These are phyloP conservation scores for Proisotoma minuta DNA, from an alignment of 2,888 invertebrate species.

Conservation along the genomic window DNA sequence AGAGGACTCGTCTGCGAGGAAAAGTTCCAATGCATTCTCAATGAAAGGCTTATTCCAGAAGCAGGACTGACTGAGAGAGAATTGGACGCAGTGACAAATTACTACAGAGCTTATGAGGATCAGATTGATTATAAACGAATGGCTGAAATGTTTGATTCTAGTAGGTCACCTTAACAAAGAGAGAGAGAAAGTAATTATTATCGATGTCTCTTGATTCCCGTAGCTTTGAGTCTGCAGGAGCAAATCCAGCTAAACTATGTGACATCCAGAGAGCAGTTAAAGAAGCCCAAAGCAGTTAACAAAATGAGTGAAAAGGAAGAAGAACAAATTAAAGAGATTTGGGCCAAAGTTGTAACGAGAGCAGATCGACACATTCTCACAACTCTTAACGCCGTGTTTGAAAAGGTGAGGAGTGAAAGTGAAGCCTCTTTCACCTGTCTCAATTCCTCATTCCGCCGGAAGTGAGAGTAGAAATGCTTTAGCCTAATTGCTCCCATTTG, in stretches of 20 bases:
- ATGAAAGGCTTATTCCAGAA: constrained; percentile 44
- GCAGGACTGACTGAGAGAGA: constrained; percentile 44
- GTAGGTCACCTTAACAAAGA: constrained; percentile 22
- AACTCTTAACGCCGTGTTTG: constrained; percentile 40
- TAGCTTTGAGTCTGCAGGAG: constrained; percentile 45
- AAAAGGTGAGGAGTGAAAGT: constrained; percentile 31
- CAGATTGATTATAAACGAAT: constrained; percentile 46
- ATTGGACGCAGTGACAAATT: constrained; percentile 45
- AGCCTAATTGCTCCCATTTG: too few species aligned
- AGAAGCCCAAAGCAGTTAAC: constrained; percentile 53
- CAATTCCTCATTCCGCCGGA: too few species aligned
- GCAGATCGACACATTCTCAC: constrained; percentile 39
- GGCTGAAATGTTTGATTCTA: constrained; percentile 46
- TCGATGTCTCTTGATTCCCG: background rate
- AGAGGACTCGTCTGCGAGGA: constrained; percentile 45
- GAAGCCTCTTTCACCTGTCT: too few species aligned
- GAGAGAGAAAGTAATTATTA: background rate
- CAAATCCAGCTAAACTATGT: constrained; percentile 45
- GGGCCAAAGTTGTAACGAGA: constrained; percentile 62
- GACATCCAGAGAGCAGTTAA: constrained; percentile 37
- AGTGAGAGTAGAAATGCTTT: too few species aligned
- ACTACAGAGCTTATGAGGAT: constrained; percentile 43
- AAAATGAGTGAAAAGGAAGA: constrained; percentile 62
- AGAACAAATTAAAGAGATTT: constrained; percentile 63
- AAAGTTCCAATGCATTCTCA: constrained; percentile 43